These are phyloP conservation scores for Neolamprologus cancellatus DNA, from an alignment of 2,113 vertebrate genomes.

Conservation along the genomic window DNA sequence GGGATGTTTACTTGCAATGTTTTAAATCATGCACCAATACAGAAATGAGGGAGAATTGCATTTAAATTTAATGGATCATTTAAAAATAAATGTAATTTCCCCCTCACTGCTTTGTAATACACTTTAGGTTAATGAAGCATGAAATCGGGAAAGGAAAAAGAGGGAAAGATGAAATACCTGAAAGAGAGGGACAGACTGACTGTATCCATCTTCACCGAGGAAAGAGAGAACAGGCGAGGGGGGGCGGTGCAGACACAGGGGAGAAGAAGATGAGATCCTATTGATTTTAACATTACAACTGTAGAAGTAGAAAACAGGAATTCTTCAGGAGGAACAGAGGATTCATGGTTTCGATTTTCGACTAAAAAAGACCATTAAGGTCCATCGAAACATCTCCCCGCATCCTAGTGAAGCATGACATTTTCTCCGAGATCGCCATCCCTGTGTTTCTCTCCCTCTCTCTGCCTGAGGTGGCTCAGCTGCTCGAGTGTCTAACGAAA, in stretches of 20 bases:
- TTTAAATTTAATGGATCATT: neutral
- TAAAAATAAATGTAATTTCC: neutral
- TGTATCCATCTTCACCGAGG: neutral
- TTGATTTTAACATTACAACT: slow-evolving; percentile 5
- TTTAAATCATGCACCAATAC: neutral
- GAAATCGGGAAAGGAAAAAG: neutral
- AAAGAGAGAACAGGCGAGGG: neutral
- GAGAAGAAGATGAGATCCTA: neutral
- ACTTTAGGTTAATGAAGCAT: neutral
- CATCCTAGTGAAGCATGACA: neutral
- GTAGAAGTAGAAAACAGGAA: neutral
- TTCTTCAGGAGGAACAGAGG: slow-evolving; percentile 2
- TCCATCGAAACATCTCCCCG: neutral
- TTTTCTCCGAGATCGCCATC: neutral
- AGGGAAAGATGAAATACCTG: neutral
- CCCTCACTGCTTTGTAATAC: neutral
- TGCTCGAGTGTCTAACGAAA: neutral
- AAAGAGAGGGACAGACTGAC: neutral
- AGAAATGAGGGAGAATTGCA: neutral
- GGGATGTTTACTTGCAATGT: neutral
- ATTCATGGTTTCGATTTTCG: neutral
- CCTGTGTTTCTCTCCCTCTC: neutral
- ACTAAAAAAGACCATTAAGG: neutral
- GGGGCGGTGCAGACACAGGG: neutral
- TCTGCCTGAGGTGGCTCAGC: neutral